Evolutionary conservation across 2,797 vertebrate species (phyloP), one percentile per base, ranked within the genome.

Genomic region (Brachymystax lenok): DNA sequence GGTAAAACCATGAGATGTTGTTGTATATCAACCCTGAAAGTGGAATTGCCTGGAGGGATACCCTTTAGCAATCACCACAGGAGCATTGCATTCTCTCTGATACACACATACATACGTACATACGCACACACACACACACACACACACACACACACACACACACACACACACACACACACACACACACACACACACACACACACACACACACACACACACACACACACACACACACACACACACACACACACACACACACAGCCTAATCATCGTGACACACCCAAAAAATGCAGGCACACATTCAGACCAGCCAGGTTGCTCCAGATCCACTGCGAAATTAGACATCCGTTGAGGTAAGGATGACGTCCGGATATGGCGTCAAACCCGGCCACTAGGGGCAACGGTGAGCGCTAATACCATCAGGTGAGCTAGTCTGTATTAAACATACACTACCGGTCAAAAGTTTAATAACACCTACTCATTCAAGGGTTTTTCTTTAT

Each of bases 121-220:
- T 66, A 33, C 52, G 50, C 12, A 3, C 64, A 78, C 64, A 78
- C 74, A 66, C 54, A 40, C 74, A 66, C 66, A 50, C 28, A 59
- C 74, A 24, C 70, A 56, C 28, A 52, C 51, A 52, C 28, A 4
- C 24, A 77, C 10, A 51, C 63, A 74, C 33, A 28, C 54, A 52
- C 56, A 46, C 4, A 40, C 35, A 17, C 73, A 71, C 46, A 75
- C 64, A 70, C 73, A 59, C 69, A 76, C 17, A 70, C 64, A 69
- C 77, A 61, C 75, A 69, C 73, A 13, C 51, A 52, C 56, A n/a
- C 3, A 73, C 54, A 40, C 13, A 33, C 27, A 4, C 54, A 52
- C 52, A 6, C 54, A 19, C 6, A 73, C 70, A 59, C 14, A 50
- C 16, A 13, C 69, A 71, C 24, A 5, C 50, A 27, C 70, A 28